Evolutionary conservation across 2,113 vertebrate species (phyloP).

Genomic region (Tylochromis polylepis): DNA sequence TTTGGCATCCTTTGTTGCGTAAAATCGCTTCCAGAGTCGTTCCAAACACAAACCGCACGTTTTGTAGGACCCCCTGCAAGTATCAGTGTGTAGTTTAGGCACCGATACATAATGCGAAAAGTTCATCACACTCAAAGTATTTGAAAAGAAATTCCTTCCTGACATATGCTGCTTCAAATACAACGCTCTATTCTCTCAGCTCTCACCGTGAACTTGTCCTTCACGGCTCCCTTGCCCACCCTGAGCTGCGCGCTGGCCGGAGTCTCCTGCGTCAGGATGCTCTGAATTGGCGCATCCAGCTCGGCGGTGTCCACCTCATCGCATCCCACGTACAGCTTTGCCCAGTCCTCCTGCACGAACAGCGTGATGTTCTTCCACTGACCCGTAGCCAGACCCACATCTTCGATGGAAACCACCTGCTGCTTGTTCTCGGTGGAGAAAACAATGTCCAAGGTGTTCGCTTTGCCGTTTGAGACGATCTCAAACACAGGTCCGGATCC

Average conservation of each 20-base stretch:
- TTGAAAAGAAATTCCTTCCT: neutral
- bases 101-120: neutral
- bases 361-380: constrained; percentile 97
- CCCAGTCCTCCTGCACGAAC: constrained; percentile 93
- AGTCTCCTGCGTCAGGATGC: constrained; percentile 83
- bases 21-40: constrained; percentile 91
- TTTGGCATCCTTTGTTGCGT: constrained; percentile 95
- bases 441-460: constrained; percentile 91
- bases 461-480: constrained; percentile 92
- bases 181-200: neutral
- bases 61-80: constrained; percentile 93
- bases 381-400: constrained; percentile 86
- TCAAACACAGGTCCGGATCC: constrained; percentile 88
- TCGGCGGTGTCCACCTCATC: constrained; percentile 91
- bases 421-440: constrained; percentile 87
- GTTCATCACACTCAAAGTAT: neutral
- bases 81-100: neutral
- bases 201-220: constrained; percentile 94
- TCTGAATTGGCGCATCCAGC: constrained; percentile 89
- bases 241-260: constrained; percentile 78
- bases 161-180: neutral
- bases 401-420: constrained; percentile 90
- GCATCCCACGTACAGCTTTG: constrained; percentile 90
- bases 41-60: constrained; percentile 95
- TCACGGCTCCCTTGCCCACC: constrained; percentile 91